Base-by-base conservation (phyloP, 1,140 invertebrate genomes). In the Arion vulgaris region DNA sequence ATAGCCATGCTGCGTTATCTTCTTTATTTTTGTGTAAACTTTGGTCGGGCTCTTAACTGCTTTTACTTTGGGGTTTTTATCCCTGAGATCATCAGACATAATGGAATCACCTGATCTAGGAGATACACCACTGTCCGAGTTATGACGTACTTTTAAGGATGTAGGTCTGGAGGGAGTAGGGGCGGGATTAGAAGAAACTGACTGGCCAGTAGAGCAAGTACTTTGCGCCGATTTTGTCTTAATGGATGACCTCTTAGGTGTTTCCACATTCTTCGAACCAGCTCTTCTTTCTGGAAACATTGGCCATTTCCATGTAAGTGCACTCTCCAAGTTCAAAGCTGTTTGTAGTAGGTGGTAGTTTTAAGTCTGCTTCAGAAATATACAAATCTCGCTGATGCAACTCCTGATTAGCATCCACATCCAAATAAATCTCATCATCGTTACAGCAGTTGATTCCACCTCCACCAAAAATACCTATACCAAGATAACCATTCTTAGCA, bases 401-500 rank as follows among this genome's bases (percentile, higher is more conserved):
- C 28, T 76, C 51, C 32, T 45, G 36, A 19, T 17, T 66, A 19
- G 36, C 13, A n/a, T 71, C 78, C 26, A 80, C 49, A 81, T 81
- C 80, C 36, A 81, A 62, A 71, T 81, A 81, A 19, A 81, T 81
- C 45, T 81, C 80, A 81, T 81, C 80, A n/a, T 81, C 80, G 38
- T 28, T 1, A 39, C 0, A 36, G n/a, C 32, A 79, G 36, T 79
- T n/a, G 7, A 68, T n/a, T 26, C 80, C 26, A 28, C 39, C 80
- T 36, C 34, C 26, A 23, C 41, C 38, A 71, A 71, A 1, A 28
- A 28, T 34, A 11, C 15, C 84, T 88, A 89, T 90, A 75, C 88
- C 87, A 85, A 89, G 88, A 71, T 89, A 89, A 51, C 86, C 86
- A 83, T 84, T 78, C 34, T 68, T 75, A 17, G 76, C 81, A 34